Evolutionary conservation across 2,888 invertebrate species (phyloP), one percentile per base, ranked within the genome.

Genomic region (Amphipyra berbera): DNA sequence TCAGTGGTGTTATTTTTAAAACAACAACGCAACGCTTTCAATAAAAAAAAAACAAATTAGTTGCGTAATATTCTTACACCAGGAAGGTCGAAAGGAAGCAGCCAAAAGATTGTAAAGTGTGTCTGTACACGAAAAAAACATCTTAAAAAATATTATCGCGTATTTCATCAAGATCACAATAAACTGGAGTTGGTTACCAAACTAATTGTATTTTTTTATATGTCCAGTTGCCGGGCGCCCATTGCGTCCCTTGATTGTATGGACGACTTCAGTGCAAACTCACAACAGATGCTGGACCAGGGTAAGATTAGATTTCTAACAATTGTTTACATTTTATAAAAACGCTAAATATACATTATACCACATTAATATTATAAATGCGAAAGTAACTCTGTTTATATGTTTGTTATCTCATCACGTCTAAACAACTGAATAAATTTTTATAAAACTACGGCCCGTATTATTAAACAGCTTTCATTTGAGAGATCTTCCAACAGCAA

Each of bases 211-310:
- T 69, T 73, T 65, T 82, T 80, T 78, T 78, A 72, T 68, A 89
- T 86, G 77, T 80, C 71, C 81, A 95, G 98, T 96, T 98, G 98
- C 96, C 97, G 98, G 88, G 98, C 98, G 82, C 98, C 98, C 82
- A 98, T 98, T 94, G 98, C 98, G 82, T 98, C 98, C 88, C 95
- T 98, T 90, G 98, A 98, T 96, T 98, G 98, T 95, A 98, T 98
- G 98, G 98, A 98, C 95, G 98, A 98, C 95, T 98, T 98, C 95
- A 97, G 97, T 93, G 97, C 95, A 46, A 93, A 95, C 69, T 95
- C 95, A 3, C 95, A 95, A 75, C 95, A 95, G 78, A 95, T 95
- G 94, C 82, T 95, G 74, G 95, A 95, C 82, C 95, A 94, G 93
- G 93, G 94, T 91, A 88, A 81, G 89, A 81, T 37, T 15, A 27